phyloP scores from a whole-genome alignment of 1,140 invertebrate species.

The Asobara japonica region DNA sequence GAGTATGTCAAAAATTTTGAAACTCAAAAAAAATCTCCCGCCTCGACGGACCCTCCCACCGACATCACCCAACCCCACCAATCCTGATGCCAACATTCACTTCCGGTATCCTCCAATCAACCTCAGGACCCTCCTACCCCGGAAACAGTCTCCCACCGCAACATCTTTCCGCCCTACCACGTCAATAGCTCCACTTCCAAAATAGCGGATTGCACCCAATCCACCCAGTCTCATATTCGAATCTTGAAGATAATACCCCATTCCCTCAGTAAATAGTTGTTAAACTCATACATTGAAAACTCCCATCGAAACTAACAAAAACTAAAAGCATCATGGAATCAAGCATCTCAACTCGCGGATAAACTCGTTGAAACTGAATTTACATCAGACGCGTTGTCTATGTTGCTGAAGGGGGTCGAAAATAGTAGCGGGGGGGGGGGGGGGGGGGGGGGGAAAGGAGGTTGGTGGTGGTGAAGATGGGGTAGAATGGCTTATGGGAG shows the following conservation, averaged over 20 bases:
- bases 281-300: not conserved
- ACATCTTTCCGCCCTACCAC: too few species aligned
- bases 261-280: not conserved
- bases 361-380: conserved; percentile 15
- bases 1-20: too few species aligned
- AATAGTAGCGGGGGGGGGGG: not conserved
- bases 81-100: too few species aligned
- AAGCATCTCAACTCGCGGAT: conserved; percentile 2
- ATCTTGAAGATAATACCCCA: not conserved
- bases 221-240: not conserved
- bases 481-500: not conserved
- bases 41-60: too few species aligned
- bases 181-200: not conserved
- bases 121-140: too few species aligned
- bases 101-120: too few species aligned
- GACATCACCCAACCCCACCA: too few species aligned
- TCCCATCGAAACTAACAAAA: conserved; percentile 4
- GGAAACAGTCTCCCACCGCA: too few species aligned
- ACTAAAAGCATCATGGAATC: conserved; percentile 2
- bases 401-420: not conserved
- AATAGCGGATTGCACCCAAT: too few species aligned
- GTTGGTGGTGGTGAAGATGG: not conserved
- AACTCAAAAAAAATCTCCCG: too few species aligned
- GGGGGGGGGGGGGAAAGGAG: not conserved
- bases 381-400: conserved; percentile 2